Base-by-base conservation (phyloP, 2,888 invertebrate genomes). In the Aphodius granarius region DNA sequence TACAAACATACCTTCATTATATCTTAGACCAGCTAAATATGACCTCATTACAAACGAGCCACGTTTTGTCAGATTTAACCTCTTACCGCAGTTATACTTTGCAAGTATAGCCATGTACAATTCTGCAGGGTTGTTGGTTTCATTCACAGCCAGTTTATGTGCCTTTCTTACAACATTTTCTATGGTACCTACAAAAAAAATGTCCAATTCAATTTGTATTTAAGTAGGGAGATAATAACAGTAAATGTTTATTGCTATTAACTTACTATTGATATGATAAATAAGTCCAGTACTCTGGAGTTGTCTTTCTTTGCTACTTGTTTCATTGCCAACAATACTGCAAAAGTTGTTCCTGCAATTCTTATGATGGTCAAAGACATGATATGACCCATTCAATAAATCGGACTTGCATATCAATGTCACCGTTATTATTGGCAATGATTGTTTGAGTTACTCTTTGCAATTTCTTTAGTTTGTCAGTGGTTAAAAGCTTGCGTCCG, bases 31-130 rank as follows among this genome's bases (percentile, higher is more conserved):
- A 5, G 86, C 83, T 16, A 83, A 83, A 6, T 80, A 76, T 68
- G 82, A 84, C 72, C 85, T 79, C 9, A 78, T 80, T 80, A 83
- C 79, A 75, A 85, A 86, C 0, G 81, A 81, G 13, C 82, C 75
- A 74, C 77, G 80, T 73, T 78, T 68, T 5, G 81, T 65, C 78
- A 80, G 83, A 78, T 86, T 84, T 6, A 83, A 81, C 74, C 84
- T 74, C 80, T 85, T 86, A 4, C 84, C 86, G 3, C 83, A 83
- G 17, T 82, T 79, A 75, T 81, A 83, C 79, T 83, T 83, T 4
- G 83, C 82, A 4, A 84, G 80, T 5, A 83, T 78, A 17, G 79
- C 80, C 74, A 84, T 83, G 71, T 80, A 84, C 16, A 76, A 72
- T 79, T 85, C 84, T 2, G 83, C 83, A 6, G 72, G 66, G 76